phyloP scores from a whole-genome alignment of 37 sponge, comb jelly and placozoan species.

The Bolinopsis microptera region DNA sequence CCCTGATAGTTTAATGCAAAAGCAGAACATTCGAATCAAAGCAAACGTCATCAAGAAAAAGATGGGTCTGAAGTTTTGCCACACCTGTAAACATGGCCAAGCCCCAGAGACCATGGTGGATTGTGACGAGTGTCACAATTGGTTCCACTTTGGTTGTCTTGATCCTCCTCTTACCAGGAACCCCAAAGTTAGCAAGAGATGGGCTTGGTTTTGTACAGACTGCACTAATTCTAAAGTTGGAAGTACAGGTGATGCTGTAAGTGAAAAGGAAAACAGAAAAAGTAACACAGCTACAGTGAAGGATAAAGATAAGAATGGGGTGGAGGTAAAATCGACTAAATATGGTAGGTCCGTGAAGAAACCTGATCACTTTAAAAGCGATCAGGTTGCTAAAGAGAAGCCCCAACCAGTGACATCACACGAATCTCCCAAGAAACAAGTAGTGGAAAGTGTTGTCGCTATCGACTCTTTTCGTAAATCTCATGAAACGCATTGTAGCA shows the following conservation, averaged over 20 bases:
- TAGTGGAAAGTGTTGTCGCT: constrained; percentile 17
- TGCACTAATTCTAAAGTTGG: not conserved
- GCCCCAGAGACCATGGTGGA: constrained; percentile 40
- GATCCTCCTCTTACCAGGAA: constrained; percentile 49
- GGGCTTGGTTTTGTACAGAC: constrained; percentile 60
- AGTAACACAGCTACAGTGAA: not conserved
- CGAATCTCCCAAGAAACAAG: not conserved
- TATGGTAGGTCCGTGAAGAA: constrained; percentile 31
- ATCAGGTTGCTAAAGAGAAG: not conserved
- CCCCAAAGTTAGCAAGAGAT: constrained; percentile 42
- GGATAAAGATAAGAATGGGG: not conserved
- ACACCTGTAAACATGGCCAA: not conserved
- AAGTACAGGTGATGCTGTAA: not conserved
- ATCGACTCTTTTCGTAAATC: not conserved
- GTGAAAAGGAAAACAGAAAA: not conserved
- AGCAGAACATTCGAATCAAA: constrained; percentile 26
- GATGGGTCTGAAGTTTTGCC: constrained; percentile 25
- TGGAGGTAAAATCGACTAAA: not conserved
- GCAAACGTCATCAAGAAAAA: not conserved
- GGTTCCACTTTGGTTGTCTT: constrained; percentile 58
- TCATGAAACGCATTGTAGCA: not conserved
- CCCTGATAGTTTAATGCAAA: constrained; percentile 21
- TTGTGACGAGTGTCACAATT: constrained; percentile 39
- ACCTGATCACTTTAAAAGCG: constrained; percentile 4
- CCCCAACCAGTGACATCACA: not conserved